Evolutionary conservation across 2,888 invertebrate species (phyloP).

Genomic region (Biston stratarius): DNA sequence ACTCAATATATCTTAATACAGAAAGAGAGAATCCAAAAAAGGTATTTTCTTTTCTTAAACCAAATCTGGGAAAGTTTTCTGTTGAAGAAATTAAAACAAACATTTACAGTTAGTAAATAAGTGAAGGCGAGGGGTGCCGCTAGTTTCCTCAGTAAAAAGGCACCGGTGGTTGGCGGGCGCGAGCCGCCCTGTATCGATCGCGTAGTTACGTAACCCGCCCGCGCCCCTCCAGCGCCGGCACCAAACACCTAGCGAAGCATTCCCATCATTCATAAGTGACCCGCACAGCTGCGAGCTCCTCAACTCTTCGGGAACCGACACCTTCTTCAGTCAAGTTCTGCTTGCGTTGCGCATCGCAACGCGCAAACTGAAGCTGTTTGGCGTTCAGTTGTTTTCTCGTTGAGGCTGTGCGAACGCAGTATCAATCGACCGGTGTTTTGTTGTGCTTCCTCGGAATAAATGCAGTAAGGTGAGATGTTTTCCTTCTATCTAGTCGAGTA

Average conservation of each 20-base stretch:
- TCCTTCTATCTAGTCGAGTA: too few relatives aligned
- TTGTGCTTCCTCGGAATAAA: conserved; percentile 68
- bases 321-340: conserved; percentile 37
- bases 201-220: conserved; percentile 74
- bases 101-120: background rate
- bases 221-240: conserved; percentile 51
- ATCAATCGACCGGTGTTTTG: conserved; percentile 60
- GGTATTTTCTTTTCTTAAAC: too few relatives aligned
- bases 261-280: conserved; percentile 70
- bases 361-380: conserved; percentile 56
- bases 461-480: conserved; percentile 74
- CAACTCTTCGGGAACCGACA: conserved; percentile 14
- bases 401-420: conserved; percentile 54
- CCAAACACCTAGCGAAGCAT: conserved; percentile 47
- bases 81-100: background rate
- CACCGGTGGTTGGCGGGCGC: conserved; percentile 48
- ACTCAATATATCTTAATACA: too few relatives aligned
- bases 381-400: conserved; percentile 71
- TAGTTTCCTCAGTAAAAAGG: conserved; percentile 50
- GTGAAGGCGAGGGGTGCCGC: conserved; percentile 1
- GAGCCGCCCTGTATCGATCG: conserved; percentile 75
- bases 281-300: conserved; percentile 55
- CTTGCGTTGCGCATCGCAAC: conserved; percentile 69
- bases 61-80: background rate
- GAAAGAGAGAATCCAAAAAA: too few relatives aligned